Conservation (phyloP, 2,113 vertebrate genomes). For the Cairina moschata region DNA sequence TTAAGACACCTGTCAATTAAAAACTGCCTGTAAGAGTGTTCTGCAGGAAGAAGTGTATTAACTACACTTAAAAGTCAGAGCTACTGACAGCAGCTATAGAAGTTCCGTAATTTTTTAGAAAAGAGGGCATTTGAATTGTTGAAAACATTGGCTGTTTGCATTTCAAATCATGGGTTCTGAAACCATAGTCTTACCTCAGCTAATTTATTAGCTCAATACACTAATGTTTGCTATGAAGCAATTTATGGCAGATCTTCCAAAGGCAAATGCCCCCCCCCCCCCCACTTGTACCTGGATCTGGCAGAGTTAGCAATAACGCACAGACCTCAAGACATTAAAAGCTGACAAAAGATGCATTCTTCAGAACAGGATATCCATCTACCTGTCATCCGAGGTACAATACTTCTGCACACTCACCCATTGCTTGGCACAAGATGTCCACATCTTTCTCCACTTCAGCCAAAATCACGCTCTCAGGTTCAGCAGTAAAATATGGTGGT, state of each 20-base stretch:
- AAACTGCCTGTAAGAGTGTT: background rate
- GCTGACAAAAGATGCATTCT: rapidly evolving
- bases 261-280: background rate
- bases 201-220: background rate
- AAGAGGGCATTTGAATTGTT: background rate
- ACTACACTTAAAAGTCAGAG: background rate
- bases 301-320: background rate
- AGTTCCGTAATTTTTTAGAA: background rate
- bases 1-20: slow-evolving; percentile 11
- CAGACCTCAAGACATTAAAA: background rate
- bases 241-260: background rate
- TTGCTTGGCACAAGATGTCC: slow-evolving; percentile 86
- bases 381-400: rapidly evolving
- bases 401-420: slow-evolving; percentile 76
- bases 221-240: background rate
- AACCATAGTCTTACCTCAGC: background rate
- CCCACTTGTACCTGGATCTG: background rate
- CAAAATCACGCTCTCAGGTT: slow-evolving; percentile 80
- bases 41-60: background rate
- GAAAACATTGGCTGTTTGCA: background rate
- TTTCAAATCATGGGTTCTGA: background rate
- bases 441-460: slow-evolving; percentile 86
- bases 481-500: slow-evolving; percentile 82
- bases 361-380: rapidly evolving
- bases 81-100: background rate